These are phyloP conservation scores for Campopleginae sp. DNA, from an alignment of 2,888 invertebrate species.

Conservation along the genomic window DNA sequence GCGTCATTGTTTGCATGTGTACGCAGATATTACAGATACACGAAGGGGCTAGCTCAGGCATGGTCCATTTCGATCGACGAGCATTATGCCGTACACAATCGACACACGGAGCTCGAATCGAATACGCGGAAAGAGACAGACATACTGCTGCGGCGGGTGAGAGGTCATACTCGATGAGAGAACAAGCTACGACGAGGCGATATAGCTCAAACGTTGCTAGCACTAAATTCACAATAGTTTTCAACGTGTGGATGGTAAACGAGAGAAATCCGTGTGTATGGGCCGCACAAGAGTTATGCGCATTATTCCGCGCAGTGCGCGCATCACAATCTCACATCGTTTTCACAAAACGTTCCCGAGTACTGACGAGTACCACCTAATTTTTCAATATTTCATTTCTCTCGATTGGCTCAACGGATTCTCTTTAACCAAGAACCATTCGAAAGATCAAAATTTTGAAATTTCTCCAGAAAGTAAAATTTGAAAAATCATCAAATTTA, in stretches of 20 bases:
- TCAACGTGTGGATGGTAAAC: conserved; percentile 16
- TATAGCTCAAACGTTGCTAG: conserved; percentile 54
- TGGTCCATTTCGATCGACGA: conserved; percentile 24
- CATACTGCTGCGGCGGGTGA: conserved; percentile 8
- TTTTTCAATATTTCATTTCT: no score
- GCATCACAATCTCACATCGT: conserved; percentile 15
- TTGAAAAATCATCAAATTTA: no score
- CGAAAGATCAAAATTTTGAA: no score
- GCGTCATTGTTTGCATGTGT: conserved; percentile 1
- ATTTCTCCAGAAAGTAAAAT: no score
- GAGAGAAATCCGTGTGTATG: conserved; percentile 18
- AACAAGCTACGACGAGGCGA: conserved; percentile 50
- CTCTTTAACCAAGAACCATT: no score
- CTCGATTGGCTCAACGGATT: no score
- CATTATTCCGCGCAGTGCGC: conserved; percentile 4
- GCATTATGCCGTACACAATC: conserved; percentile 8
- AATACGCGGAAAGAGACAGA: conserved; percentile 3
- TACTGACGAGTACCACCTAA: no score
- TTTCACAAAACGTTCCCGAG: background rate
- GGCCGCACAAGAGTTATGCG: conserved; percentile 15
- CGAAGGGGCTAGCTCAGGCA: background rate
- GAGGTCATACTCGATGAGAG: conserved; percentile 31
- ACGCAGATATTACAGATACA: conserved; percentile 19
- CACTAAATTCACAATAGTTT: conserved; percentile 48
- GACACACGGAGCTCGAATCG: background rate